Percentiles rank a stretch among this genome's conserved stretches.
These are phyloP conservation scores for Manduca sexta DNA, from an alignment of 1,140 invertebrate species.

Conservation along the genomic window DNA sequence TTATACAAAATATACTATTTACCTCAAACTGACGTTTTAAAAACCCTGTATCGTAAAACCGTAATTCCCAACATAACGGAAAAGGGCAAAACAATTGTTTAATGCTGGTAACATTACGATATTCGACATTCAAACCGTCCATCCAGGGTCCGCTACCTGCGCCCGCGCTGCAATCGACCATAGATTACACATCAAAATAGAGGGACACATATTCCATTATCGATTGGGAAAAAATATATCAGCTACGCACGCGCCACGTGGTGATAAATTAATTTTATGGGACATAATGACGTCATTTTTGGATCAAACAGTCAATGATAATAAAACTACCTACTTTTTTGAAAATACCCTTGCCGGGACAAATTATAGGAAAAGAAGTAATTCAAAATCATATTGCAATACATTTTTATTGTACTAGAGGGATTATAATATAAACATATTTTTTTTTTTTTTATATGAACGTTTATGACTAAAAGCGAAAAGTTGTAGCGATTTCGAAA, in stretches of 20 bases:
- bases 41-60: too few relatives aligned
- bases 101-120: slow-evolving; percentile 34
- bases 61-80: too few relatives aligned
- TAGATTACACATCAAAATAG: slow-evolving; percentile 30
- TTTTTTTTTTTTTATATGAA: too few relatives aligned
- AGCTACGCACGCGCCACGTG: slow-evolving; percentile 28
- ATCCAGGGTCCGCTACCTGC: slow-evolving; percentile 46
- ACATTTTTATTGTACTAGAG: too few relatives aligned
- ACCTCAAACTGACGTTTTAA: background rate
- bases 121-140: slow-evolving; percentile 57
- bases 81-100: slow-evolving; percentile 6
- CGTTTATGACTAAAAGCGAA: too few relatives aligned
- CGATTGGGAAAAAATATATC: slow-evolving; percentile 3
- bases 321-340: background rate
- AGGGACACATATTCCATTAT: slow-evolving; percentile 14
- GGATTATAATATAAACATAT: too few relatives aligned
- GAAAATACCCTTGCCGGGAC: too few relatives aligned
- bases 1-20: background rate
- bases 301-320: background rate
- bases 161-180: slow-evolving; percentile 21
- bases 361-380: too few relatives aligned
- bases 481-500: too few relatives aligned
- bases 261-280: slow-evolving; percentile 21
- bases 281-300: slow-evolving; percentile 25
- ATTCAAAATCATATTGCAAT: too few relatives aligned